Evolutionary conservation across 2,113 vertebrate species (phyloP), one percentile per base, ranked within the genome.

Genomic region (Tyrannus savana): DNA sequence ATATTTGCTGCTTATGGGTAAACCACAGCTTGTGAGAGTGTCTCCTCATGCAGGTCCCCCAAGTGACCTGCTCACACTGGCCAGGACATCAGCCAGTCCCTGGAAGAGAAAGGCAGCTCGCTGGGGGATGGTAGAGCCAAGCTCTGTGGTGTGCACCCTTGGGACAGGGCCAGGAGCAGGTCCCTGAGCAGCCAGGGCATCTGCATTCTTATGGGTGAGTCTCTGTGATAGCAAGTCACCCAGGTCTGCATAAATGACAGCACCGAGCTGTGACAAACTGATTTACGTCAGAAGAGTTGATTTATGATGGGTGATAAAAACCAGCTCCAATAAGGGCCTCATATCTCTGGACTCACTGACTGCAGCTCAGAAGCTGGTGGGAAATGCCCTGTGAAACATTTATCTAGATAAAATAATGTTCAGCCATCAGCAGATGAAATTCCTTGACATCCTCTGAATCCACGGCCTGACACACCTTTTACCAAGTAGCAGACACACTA

Each of bases 381-480:
- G 78, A 90, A 96, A 79, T 73, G 63, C 78, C 74, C 78, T 60
- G 53, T 63, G 58, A 94, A 91, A 92, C 50, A 53, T 94, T 87
- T 79, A 66, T 80, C 63, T 79, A 66, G 74, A 82, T 92, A 80
- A 85, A 93, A 90, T 73, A 69, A 46, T 49, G n/a, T 88, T 88
- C 58, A 88, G 58, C 78, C 9, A 0, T 87, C 85, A 92, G 78
- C 85, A 88, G 63, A 83, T 49, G 59, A 85, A 87, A 82, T 76
- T 92, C 67, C 35, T 22, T 42, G 75, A 30, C 67, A 37, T 66
- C 41, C 46, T 76, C 63, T 80, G 75, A 66, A 74, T 42, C n/a
- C 80, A 53, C 0, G 0, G 28, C 78, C 56, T 79, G n/a, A 24
- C 58, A 95, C 82, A 80, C 56, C 77, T 89, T 87, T 60, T 25